Percentiles rank a stretch among this genome's conserved stretches.
Conservation (phyloP, 1,140 invertebrate genomes). For the Alviniconcha marisindica region DNA sequence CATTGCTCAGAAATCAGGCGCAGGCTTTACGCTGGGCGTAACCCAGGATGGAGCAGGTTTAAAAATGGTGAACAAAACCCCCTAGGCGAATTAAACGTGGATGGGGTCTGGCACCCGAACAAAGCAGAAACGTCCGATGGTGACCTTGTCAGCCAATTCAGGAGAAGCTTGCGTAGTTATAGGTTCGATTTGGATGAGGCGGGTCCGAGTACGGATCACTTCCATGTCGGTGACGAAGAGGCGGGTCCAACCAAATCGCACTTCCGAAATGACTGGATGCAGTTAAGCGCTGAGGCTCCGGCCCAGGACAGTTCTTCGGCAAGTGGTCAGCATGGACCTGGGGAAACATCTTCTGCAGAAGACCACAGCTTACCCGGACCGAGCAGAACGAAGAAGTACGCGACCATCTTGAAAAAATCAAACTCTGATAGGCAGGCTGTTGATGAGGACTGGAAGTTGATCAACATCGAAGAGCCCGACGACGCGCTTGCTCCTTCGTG, state of each 20-base stretch:
- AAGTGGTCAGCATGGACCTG: neutral
- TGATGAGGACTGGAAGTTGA: neutral
- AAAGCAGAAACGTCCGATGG: neutral
- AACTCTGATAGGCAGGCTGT: neutral
- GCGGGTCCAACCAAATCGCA: neutral
- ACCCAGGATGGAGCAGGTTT: no score
- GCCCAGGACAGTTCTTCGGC: neutral
- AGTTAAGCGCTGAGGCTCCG: neutral
- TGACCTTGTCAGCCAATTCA: neutral
- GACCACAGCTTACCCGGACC: neutral
- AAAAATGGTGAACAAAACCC: no score
- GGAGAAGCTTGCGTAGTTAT: neutral
- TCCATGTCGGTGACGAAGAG: no score
- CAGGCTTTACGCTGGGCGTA: no score
- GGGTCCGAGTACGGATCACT: neutral
- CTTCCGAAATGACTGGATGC: neutral
- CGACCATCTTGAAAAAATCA: conserved; percentile 4
- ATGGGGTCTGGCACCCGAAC: no score
- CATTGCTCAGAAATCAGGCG: no score
- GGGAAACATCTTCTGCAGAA: neutral
- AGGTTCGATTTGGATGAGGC: neutral
- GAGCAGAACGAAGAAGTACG: neutral
- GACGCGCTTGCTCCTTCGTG: neutral
- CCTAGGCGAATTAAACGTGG: no score
- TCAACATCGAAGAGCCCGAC: neutral